Base-by-base conservation (phyloP, 2,797 vertebrate genomes). In the Spinibarbus caldwelli region DNA sequence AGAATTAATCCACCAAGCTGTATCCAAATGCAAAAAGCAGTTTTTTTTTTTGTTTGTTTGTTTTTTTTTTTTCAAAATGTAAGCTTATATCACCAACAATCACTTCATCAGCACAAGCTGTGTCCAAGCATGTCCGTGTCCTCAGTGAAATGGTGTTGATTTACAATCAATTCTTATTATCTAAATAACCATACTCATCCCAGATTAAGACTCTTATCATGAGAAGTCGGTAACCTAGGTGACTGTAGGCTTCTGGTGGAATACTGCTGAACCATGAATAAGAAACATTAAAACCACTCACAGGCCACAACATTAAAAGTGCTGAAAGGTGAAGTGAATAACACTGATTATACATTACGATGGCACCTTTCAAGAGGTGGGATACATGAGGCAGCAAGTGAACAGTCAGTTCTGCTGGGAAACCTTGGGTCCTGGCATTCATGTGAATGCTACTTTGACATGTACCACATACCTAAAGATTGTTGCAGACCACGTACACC, bases 101-200 rank as follows among this genome's bases (percentile, higher is more conserved):
- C 75, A 41, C 52, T 38, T 26, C 52, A 41, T 77, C 21, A n/a
- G 52, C 31, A 38, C 21, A 5, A 77, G 31, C 52, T 57, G 49
- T n/a, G 21, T 77, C 52, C 52, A 77, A 77, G 34, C 23, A n/a
- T 36, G 38, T 38, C 31, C 12, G 12, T 77, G 49, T 57, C n/a
- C 21, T n/a, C 49, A n/a, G 10, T 12, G 19, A n/a, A 36, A 38
- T 57, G 3, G 11, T 14, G 31, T 34, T 57, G 52, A 77, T 38
- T 26, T 77, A 77, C 23, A 57, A 41, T 59, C 2, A 78, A 11
- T 26, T 41, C 52, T 7, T 77, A 38, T 38, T 17, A 59, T 57
- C 75, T 41, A 59, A 75, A 75, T 75, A 75, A 52, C 9, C 72
- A 34, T 29, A 75, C 45, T 52, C 29, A 23, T 52, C 47, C 45